phyloP scores from a whole-genome alignment of 2,888 invertebrate species.

The Patella ulyssiponensis region DNA sequence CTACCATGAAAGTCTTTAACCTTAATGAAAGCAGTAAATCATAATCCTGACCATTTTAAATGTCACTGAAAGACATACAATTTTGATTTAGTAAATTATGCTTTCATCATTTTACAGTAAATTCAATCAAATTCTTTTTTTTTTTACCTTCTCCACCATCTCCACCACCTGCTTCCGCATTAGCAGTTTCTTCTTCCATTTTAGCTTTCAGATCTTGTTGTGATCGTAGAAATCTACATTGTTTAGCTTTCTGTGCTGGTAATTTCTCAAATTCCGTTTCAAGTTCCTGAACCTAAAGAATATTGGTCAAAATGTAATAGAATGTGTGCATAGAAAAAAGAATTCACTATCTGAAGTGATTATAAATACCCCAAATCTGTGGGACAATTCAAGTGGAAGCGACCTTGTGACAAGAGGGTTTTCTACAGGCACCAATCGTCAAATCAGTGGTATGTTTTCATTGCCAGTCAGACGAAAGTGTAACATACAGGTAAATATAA shows the following conservation, averaged over 20 bases:
- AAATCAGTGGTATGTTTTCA: too few relatives aligned
- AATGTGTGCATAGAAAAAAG: not conserved
- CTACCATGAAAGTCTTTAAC: not conserved
- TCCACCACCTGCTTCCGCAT: constrained; percentile 44
- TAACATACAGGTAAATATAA: too few relatives aligned
- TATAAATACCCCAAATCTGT: not conserved
- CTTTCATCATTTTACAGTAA: too few relatives aligned
- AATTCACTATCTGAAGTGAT: not conserved
- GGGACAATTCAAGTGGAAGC: too few relatives aligned
- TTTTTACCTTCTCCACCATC: constrained; percentile 21
- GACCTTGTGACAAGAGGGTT: not conserved
- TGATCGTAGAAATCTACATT: constrained; percentile 84
- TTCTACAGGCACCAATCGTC: too few relatives aligned
- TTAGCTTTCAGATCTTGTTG: constrained; percentile 80
- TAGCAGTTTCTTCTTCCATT: constrained; percentile 65
- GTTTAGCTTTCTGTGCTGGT: constrained; percentile 79
- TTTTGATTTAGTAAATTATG: too few relatives aligned
- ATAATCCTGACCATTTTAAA: not conserved
- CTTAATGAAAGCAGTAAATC: not conserved
- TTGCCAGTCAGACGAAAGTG: too few relatives aligned
- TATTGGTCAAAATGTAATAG: not conserved
- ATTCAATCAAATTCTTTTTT: too few relatives aligned
- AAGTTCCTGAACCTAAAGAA: constrained; percentile 82
- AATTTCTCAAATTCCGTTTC: constrained; percentile 88
- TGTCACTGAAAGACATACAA: too few relatives aligned